Conservation (phyloP, 2,888 invertebrate genomes). For the Patella ulyssiponensis region DNA sequence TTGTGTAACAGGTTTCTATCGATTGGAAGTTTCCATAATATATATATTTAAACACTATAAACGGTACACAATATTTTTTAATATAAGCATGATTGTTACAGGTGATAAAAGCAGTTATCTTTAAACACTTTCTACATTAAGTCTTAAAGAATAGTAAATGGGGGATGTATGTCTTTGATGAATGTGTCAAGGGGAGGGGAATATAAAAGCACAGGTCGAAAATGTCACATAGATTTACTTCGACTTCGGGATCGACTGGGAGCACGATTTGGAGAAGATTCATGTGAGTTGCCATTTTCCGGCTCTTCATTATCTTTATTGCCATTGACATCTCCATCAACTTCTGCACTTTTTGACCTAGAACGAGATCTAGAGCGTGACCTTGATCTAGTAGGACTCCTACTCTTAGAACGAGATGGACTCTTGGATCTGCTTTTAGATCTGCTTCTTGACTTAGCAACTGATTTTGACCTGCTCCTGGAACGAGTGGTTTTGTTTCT, state of each 20-base stretch:
- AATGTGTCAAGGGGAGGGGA: too few relatives aligned
- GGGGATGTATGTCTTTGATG: too few relatives aligned
- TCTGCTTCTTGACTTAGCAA: conserved; percentile 27
- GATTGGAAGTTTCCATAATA: too few relatives aligned
- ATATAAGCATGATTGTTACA: too few relatives aligned
- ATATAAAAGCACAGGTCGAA: too few relatives aligned
- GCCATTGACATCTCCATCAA: conserved; percentile 16
- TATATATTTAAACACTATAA: too few relatives aligned
- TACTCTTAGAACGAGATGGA: neutral
- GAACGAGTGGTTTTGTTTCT: conserved; percentile 1
- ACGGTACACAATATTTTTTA: too few relatives aligned
- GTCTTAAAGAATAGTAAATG: too few relatives aligned
- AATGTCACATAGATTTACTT: conserved; percentile 9
- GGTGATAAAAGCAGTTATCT: too few relatives aligned
- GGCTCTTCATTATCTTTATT: conserved; percentile 22
- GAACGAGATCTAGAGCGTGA: neutral
- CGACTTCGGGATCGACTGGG: conserved; percentile 29
- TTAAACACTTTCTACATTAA: too few relatives aligned
- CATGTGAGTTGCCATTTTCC: conserved; percentile 16
- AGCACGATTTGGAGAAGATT: conserved; percentile 17
- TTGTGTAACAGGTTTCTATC: too few relatives aligned
- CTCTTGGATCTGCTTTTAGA: conserved; percentile 21
- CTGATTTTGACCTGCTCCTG: conserved; percentile 18
- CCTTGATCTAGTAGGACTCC: neutral
- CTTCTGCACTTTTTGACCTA: neutral